These are phyloP conservation scores for Leptura quadrifasciata DNA, from an alignment of 2,888 invertebrate genomes.

Conservation along the genomic window DNA sequence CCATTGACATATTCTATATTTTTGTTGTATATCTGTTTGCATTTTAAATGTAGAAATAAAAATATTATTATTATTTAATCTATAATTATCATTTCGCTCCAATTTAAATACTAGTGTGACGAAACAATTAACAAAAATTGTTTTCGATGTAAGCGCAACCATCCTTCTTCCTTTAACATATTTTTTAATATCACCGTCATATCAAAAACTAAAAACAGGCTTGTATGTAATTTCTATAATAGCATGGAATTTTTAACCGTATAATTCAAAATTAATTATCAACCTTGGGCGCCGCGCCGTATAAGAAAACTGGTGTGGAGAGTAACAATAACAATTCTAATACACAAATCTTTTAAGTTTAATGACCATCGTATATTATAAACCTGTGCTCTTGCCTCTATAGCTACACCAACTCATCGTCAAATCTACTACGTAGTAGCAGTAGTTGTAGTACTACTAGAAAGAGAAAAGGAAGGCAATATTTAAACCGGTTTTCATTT, in stretches of 20 bases:
- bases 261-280: slow-evolving; percentile 43
- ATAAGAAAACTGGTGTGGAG: slow-evolving; percentile 40
- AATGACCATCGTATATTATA: slow-evolving; percentile 51
- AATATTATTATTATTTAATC: too few relatives aligned
- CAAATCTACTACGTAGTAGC: slow-evolving; percentile 72
- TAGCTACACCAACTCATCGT: slow-evolving; percentile 62
- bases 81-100: too few relatives aligned
- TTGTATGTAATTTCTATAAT: slow-evolving; percentile 34
- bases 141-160: background rate
- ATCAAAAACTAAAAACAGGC: background rate
- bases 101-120: too few relatives aligned
- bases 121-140: background rate
- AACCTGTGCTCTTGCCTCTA: slow-evolving; percentile 42
- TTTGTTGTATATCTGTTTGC: too few relatives aligned
- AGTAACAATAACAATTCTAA: slow-evolving; percentile 47
- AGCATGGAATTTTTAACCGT: slow-evolving; percentile 34
- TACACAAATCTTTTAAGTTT: slow-evolving; percentile 49
- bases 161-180: background rate
- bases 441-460: slow-evolving; percentile 72
- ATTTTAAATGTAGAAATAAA: too few relatives aligned
- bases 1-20: too few relatives aligned
- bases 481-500: slow-evolving; percentile 72
- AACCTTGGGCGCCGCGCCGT: slow-evolving; percentile 44
- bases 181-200: slow-evolving; percentile 17
- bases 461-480: slow-evolving; percentile 69